Evolutionary conservation across 2,113 vertebrate genomes (phyloP), one percentile per base, ranked within the genome.

Genomic region (Psammodynastes pulverulentus): DNA sequence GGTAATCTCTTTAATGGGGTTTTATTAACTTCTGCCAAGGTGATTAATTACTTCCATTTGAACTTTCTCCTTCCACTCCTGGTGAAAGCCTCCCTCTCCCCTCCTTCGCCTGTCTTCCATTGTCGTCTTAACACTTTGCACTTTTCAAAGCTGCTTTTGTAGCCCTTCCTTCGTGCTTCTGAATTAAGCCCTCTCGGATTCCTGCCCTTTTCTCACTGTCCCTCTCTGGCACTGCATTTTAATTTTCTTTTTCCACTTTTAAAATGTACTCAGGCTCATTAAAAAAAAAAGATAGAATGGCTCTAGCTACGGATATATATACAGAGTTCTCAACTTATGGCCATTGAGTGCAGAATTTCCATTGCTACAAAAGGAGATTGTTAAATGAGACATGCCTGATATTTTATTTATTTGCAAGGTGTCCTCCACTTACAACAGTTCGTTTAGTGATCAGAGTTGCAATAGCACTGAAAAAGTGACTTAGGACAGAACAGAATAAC

Each of bases 21-120:
- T 86, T 19, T 79, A 88, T 91, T 84, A 84, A 89, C 67, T 93
- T 85, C 90, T 91, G 52, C 90, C 67, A 62, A 29, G 24, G n/a
- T 86, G 90, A 84, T 52, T 84, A 56, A 89, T 79, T 48, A 88
- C 10, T 62, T 88, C 86, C 52, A 88, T 85, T 49, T 39, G 43
- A 54, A 91, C 51, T 84, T 84, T 24, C 86, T n/a, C 29, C 10
- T 91, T 84, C 86, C 7, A 1, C 19, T 48, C 58, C 45, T 1
- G 52, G 49, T 3, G 1, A 17, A 51, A n/a, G 1, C 4, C 79
- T 12, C 24, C 9, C 72, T 43, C 6, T 43, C 72, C 15, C 34
- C 3, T 17, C 24, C 34, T 23, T 34, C 26, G 49, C 49, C 89
- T 72, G 49, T 24, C 23, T 39, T 45, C 49, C 6, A 54, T 90